Base-by-base conservation (phyloP, 2,797 vertebrate genomes). In the Gymnocypris eckloni region DNA sequence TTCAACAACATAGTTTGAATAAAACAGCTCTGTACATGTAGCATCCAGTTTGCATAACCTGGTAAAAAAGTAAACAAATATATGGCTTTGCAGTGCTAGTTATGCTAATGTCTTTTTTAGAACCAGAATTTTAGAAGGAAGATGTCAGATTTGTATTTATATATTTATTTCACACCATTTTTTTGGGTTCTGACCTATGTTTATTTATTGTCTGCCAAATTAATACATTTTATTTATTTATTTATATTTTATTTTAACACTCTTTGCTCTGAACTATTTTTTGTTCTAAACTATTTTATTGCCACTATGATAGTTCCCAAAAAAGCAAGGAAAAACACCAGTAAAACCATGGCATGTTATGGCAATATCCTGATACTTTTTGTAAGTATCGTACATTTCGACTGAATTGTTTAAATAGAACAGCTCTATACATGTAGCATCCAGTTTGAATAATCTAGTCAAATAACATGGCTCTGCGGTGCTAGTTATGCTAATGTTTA, bases 401-500 rank as follows among this genome's bases (percentile, higher is more conserved):
- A 25, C 6, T n/a, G 13, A 50, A 41, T 16, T 3, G 16, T 48
- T 66, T 66, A 1, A 64, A n/a, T n/a, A 39, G 18, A 76, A 37
- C 28, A 37, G 54, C 54, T 82, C 1, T 54, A 54, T 56, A 33
- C 50, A 45, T 59, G 52, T 2, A 45, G 39, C 16, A 61, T 6
- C 10, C 16, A 22, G 39, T 59, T 61, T 28, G 1, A 61, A 73
- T 10, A 59, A 33, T 61, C 18, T 33, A 59, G 71, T 73, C 64
- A 56, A 77, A 77, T 12, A 67, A 22, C 64, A 50, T 81, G 33
- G 22, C 66, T 70, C 6, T 70, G 67, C 18, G 3, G 13, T 54
- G 33, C 13, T 81, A 82, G 52, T 71, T 72, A 66, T 77, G 28
- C 33, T 76, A 25, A 83, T 64, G 18, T 84, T 76, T 76, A 25